Evolutionary conservation across 1,140 invertebrate genomes (phyloP).

Genomic region (Hesperophylax magnus): DNA sequence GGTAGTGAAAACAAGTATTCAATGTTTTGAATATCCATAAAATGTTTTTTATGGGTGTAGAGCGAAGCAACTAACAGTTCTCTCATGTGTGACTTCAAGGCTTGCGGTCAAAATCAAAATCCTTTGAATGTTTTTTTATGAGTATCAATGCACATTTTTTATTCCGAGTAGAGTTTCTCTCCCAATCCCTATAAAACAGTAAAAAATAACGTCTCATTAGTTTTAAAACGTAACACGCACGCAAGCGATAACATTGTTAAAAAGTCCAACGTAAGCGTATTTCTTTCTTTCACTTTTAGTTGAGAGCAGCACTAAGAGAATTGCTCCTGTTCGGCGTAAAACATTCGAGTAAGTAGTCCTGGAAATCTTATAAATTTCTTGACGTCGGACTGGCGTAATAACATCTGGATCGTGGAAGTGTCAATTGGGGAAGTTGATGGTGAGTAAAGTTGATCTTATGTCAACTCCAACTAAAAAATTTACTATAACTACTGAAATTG

Average conservation of each 20-base stretch:
- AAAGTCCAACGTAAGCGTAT: neutral
- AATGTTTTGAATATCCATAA: no score
- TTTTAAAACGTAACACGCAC: neutral
- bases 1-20: no score
- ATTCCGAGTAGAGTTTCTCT: neutral
- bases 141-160: neutral
- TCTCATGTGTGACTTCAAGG: no score
- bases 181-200: neutral
- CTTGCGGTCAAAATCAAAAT: neutral
- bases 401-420: constrained; percentile 6
- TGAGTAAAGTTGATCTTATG: no score
- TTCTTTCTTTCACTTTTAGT: neutral
- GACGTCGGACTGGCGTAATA: neutral
- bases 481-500: no score
- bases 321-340: neutral
- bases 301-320: neutral
- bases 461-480: no score
- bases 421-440: constrained; percentile 27
- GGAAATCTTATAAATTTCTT: constrained; percentile 13
- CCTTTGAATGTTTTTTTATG: neutral
- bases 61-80: no score
- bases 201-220: neutral
- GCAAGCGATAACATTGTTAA: neutral
- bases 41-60: no score
- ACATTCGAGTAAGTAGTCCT: neutral